Evolutionary conservation across 2,797 vertebrate species (phyloP).

Genomic region (Sandelia bainsii): DNA sequence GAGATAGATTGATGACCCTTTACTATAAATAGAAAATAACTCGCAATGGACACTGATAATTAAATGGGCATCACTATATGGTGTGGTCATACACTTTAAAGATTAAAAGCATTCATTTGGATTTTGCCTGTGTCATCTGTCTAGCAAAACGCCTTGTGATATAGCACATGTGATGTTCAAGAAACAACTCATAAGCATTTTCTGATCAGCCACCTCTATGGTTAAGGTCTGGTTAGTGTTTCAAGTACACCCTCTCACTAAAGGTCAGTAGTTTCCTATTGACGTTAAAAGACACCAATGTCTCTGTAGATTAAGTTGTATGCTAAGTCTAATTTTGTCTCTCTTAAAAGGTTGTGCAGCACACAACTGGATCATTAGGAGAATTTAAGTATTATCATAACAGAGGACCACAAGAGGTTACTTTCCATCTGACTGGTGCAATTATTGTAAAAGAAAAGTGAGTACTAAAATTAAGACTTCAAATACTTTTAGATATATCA

Average conservation of each 20-base stretch:
- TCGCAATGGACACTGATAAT: too few species aligned
- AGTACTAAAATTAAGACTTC: neutral
- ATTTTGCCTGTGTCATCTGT: neutral
- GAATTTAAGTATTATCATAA: too few species aligned
- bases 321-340: too few species aligned
- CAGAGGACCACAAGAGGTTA: too few species aligned
- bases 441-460: too few species aligned
- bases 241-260: neutral
- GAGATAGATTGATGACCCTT: neutral
- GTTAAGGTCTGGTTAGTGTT: neutral
- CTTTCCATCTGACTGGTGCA: too few species aligned
- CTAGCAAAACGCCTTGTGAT: neutral
- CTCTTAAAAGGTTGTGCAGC: too few species aligned
- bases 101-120: neutral
- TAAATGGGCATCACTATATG: too few species aligned
- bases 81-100: neutral
- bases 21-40: neutral
- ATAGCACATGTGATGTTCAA: neutral
- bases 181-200: neutral
- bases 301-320: neutral
- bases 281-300: neutral
- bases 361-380: too few species aligned
- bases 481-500: neutral
- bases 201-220: neutral
- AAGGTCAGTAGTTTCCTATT: neutral